phyloP scores from a whole-genome alignment of 2,797 vertebrate species.

The Coracias cyanogaster region DNA sequence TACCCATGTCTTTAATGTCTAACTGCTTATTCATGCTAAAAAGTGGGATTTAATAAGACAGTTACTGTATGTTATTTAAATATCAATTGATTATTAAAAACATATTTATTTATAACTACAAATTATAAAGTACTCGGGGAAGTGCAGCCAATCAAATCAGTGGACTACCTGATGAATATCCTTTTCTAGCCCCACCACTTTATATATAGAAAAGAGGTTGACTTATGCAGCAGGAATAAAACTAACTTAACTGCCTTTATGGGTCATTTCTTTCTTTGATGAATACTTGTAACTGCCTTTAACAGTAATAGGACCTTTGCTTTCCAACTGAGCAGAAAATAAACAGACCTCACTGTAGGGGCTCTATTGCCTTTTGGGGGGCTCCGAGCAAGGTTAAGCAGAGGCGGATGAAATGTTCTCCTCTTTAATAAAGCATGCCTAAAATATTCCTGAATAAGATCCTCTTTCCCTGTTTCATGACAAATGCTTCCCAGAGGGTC shows the following conservation, averaged over 20 bases:
- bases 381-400: slow-evolving; percentile 9
- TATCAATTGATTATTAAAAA: slow-evolving; percentile 75
- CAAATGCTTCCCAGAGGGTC: neutral
- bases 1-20: slow-evolving; percentile 45
- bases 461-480: neutral
- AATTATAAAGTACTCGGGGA: slow-evolving; percentile 51
- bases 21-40: slow-evolving; percentile 61
- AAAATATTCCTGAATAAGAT: neutral
- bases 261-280: slow-evolving; percentile 75
- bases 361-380: slow-evolving; percentile 35
- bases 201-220: slow-evolving; percentile 62
- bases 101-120: slow-evolving; percentile 67
- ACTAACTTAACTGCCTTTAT: slow-evolving; percentile 69
- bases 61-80: slow-evolving; percentile 74
- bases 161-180: slow-evolving; percentile 47
- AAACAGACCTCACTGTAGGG: slow-evolving; percentile 39
- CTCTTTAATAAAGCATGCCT: neutral
- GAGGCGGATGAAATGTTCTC: neutral
- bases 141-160: slow-evolving; percentile 13
- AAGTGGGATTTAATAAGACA: slow-evolving; percentile 69
- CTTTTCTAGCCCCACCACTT: slow-evolving; percentile 47
- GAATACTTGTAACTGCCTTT: slow-evolving; percentile 62
- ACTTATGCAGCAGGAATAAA: slow-evolving; percentile 62
- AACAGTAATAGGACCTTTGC: slow-evolving; percentile 56
- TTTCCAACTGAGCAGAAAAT: slow-evolving; percentile 60